Evolutionary conservation across 2,113 vertebrate genomes (phyloP).

Genomic region (Picathartes gymnocephalus): DNA sequence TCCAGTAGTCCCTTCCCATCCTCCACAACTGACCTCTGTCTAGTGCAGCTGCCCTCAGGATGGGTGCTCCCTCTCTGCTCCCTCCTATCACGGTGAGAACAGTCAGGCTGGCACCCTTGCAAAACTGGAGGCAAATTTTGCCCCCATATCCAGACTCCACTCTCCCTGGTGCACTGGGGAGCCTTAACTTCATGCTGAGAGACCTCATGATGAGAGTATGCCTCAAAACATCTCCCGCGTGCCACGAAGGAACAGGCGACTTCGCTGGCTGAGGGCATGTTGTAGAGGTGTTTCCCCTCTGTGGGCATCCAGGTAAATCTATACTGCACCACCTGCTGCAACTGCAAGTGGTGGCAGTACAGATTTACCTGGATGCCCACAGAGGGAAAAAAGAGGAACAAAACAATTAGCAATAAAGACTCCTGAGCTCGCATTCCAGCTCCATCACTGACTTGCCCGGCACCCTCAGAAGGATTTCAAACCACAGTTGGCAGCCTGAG

Average conservation of each 20-base stretch:
- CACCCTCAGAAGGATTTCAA: not conserved
- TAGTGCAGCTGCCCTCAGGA: not conserved
- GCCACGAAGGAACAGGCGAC: not conserved
- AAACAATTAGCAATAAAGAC: not conserved
- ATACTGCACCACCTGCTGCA: too few relatives aligned
- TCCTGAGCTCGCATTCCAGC: not conserved
- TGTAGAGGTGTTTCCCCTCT: not conserved
- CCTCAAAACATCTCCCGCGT: fast-evolving
- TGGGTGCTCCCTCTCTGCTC: fast-evolving
- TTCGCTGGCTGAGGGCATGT: not conserved
- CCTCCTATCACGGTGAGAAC: not conserved
- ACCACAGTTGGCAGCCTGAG: not conserved
- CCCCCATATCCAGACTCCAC: not conserved
- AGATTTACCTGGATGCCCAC: not conserved
- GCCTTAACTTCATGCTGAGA: not conserved
- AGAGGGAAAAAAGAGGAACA: not conserved
- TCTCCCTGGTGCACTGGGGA: not conserved
- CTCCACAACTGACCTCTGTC: not conserved
- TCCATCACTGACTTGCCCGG: not conserved
- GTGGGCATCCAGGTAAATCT: too few relatives aligned
- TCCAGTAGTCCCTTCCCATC: not conserved
- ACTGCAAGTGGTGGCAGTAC: not conserved
- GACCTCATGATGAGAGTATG: fast-evolving
- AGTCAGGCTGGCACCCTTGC: not conserved
- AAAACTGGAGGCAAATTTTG: not conserved